A percentile compares a stretch with the other conserved stretches of the same genome.
These are phyloP conservation scores for Salmo trutta DNA, from an alignment of 2,797 vertebrate species.

Conservation along the genomic window DNA sequence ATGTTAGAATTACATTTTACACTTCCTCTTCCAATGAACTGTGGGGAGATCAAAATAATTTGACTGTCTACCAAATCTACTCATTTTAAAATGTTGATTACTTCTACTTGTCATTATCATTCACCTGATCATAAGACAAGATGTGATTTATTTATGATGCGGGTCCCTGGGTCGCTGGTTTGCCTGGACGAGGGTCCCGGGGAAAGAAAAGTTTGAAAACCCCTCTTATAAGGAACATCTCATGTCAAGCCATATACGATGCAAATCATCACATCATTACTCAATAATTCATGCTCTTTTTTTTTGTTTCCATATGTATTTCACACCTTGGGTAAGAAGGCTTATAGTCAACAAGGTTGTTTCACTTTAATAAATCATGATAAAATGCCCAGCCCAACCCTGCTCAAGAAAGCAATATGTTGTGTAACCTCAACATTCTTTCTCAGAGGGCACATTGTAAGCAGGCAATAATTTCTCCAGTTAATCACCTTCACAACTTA, in stretches of 20 bases:
- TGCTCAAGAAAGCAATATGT: neutral
- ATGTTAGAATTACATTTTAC: no score
- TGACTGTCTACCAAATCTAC: no score
- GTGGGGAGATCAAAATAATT: no score
- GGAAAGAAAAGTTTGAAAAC: neutral
- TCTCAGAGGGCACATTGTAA: constrained; percentile 3
- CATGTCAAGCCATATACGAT: constrained; percentile 16
- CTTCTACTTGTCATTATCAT: no score
- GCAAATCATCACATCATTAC: constrained; percentile 12
- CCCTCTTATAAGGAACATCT: constrained; percentile 26
- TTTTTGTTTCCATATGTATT: constrained; percentile 5
- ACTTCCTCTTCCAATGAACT: no score
- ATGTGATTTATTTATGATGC: no score
- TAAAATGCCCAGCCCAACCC: constrained; percentile 7
- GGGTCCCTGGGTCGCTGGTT: no score
- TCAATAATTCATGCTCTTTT: constrained; percentile 9
- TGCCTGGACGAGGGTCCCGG: no score
- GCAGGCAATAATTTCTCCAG: neutral
- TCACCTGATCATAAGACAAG: no score
- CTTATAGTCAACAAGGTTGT: constrained; percentile 4
- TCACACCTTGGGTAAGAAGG: constrained; percentile 2
- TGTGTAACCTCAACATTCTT: neutral
- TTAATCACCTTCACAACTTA: neutral
- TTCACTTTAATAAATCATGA: constrained; percentile 3
- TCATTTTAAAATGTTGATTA: no score